Evolutionary conservation across 1,140 invertebrate species (phyloP).

Genomic region (Drosophila nigrodunni): DNA sequence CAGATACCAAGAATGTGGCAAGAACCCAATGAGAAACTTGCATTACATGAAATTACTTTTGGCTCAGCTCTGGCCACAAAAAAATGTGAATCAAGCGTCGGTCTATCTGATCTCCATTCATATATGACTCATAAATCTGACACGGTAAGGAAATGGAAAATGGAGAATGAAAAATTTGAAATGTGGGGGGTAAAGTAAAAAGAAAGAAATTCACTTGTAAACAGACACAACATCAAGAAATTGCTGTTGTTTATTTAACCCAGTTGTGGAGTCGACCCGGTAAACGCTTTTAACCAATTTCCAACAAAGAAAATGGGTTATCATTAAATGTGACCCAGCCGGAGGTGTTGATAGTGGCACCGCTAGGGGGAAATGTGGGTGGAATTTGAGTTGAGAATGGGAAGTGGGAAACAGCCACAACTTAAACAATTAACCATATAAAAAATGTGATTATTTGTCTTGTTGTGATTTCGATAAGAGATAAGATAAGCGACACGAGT

Average conservation of each 20-base stretch:
- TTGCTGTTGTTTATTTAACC: conserved; percentile 67
- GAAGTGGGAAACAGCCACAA: conserved; percentile 18
- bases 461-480: conserved; percentile 45
- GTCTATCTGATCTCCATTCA: conserved; percentile 50
- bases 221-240: conserved; percentile 31
- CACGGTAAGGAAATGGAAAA: background rate
- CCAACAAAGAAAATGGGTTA: conserved; percentile 62
- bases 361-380: background rate
- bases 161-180: conserved; percentile 7
- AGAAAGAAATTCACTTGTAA: conserved; percentile 66
- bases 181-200: background rate
- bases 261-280: conserved; percentile 36
- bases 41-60: conserved; percentile 1
- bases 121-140: conserved; percentile 50
- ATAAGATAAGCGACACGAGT: conserved; percentile 55
- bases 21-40: conserved; percentile 13
- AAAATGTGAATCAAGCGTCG: conserved; percentile 34
- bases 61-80: conserved; percentile 1
- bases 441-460: conserved; percentile 39
- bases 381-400: background rate
- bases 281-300: conserved; percentile 42
- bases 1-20: conserved; percentile 61
- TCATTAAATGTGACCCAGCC: conserved; percentile 61
- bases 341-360: conserved; percentile 49
- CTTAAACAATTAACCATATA: conserved; percentile 32